Percentiles rank a stretch among this genome's conserved stretches.
phyloP scores from a whole-genome alignment of 2,113 vertebrate species.

The Triplophysa tibetana region DNA sequence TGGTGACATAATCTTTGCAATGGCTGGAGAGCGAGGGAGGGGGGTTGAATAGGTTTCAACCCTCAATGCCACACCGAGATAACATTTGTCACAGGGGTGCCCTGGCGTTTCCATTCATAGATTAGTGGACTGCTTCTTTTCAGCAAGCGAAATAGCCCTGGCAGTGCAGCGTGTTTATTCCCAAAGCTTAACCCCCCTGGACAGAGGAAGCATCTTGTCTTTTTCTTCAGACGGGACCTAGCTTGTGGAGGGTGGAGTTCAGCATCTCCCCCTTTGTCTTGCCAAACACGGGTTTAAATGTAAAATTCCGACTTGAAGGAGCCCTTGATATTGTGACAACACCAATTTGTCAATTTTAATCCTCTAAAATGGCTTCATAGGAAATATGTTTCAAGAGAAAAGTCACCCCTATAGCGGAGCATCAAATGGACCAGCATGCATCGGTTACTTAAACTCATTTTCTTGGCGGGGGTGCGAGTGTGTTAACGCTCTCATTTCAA shows the following conservation, averaged over 20 bases:
- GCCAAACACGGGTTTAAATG: constrained; percentile 33
- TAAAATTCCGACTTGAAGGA: constrained; percentile 1
- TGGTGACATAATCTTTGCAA: constrained; percentile 80
- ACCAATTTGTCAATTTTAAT: constrained; percentile 34
- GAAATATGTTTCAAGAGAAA: constrained; percentile 37
- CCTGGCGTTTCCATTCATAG: constrained; percentile 77
- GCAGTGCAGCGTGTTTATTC: constrained; percentile 75
- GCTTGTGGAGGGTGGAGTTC: constrained; percentile 49
- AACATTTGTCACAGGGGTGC: constrained; percentile 80
- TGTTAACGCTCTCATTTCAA: constrained; percentile 47
- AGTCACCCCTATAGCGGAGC: constrained; percentile 3
- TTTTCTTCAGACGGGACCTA: constrained; percentile 65
- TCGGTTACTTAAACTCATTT: constrained; percentile 10
- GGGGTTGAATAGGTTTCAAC: constrained; percentile 77
- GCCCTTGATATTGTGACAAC: constrained; percentile 40
- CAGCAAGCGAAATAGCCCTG: constrained; percentile 78
- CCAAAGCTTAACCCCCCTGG: constrained; percentile 63
- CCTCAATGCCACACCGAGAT: constrained; percentile 80
- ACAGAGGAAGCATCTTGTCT: constrained; percentile 69
- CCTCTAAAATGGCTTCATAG: constrained; percentile 33
- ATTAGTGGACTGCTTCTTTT: constrained; percentile 79
- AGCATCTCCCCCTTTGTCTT: constrained; percentile 58
- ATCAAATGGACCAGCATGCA: constrained; percentile 15
- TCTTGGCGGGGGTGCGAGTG: constrained; percentile 6
- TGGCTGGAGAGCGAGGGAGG: constrained; percentile 72